phyloP scores from a whole-genome alignment of 2,113 vertebrate species.

The Corydoras sp. region DNA sequence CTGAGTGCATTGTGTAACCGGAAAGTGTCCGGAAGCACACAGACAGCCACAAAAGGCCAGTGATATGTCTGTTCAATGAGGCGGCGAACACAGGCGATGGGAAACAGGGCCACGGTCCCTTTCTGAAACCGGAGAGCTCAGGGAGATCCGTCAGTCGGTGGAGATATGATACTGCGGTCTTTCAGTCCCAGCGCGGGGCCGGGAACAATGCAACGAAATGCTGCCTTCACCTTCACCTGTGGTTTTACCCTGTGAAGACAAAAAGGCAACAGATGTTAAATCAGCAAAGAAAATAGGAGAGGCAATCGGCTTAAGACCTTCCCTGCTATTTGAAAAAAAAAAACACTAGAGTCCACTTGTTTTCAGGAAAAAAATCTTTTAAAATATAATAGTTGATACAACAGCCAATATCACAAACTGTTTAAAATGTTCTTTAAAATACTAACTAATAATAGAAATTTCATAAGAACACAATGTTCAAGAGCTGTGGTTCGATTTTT shows the following conservation, averaged over 20 bases:
- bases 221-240: conserved; percentile 45
- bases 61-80: conserved; percentile 53
- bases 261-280: conserved; percentile 38
- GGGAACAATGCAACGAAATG: conserved; percentile 37
- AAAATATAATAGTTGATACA: too few relatives aligned
- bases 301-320: not conserved
- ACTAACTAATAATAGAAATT: too few relatives aligned
- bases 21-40: conserved; percentile 35
- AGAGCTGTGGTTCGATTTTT: too few relatives aligned
- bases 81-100: conserved; percentile 52
- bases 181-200: conserved; percentile 42
- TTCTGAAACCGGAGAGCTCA: conserved; percentile 55
- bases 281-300: conserved; percentile 18
- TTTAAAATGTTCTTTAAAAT: too few relatives aligned
- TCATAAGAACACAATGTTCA: too few relatives aligned
- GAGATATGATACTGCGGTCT: conserved; percentile 53
- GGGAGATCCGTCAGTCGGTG: conserved; percentile 46
- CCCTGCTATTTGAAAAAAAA: too few relatives aligned
- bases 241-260: conserved; percentile 17
- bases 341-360: too few relatives aligned
- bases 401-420: too few relatives aligned
- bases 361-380: too few relatives aligned
- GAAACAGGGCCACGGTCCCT: conserved; percentile 50
- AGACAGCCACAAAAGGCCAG: conserved; percentile 43
- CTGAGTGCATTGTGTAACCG: conserved; percentile 16